Base-by-base conservation (phyloP, 1,140 invertebrate genomes). In the Amyelois transitella region DNA sequence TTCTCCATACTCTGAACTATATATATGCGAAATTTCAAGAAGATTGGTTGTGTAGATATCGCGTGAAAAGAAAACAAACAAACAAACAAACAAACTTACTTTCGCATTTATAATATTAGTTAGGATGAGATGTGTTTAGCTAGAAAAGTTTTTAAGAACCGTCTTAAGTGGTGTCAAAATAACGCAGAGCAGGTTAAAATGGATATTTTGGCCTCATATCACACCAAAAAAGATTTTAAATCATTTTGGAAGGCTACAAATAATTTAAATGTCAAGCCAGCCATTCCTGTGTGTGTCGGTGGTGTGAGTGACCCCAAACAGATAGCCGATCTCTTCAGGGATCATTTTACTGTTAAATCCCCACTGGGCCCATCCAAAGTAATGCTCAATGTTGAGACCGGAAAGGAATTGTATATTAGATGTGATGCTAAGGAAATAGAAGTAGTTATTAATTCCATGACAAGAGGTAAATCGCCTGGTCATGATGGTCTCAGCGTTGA, bases 241-340 rank as follows among this genome's bases (percentile, higher is more conserved):
- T 43, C 8, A 3, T 67, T 63, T 44, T 67, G 64, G 60, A 66
- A 66, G 25, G 17, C 12, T 12, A 62, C 57, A 43, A 62, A 59
- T 18, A 60, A 55, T 25, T 19, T 57, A 6, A 62, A 43, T 43
- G 19, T 38, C 0, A 54, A 48, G 25, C 48, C 28, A 8, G 19
- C 25, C 14, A 8, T 59, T 17, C 56, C 64, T 55, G 56, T 60
- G 2, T 57, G 53, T 28, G 48, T 62, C 6, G 52, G 18, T 21
- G 60, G 51, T 17, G 20, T 57, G 18, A 20, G 14, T 20, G 52
- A 54, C 2, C 10, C 12, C 12, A 32, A 8, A 17, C 45, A 62
- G 6, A 57, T 61, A 7, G 59, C 56, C 1, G 54, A 55, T 18
- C 6, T 43, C 1, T 64, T 64, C 18, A 53, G 24, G 17, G 5